Percentiles rank a stretch among this genome's conserved stretches.
Conservation (phyloP, 2,888 invertebrate species). For the Stenichneumon culpator region DNA sequence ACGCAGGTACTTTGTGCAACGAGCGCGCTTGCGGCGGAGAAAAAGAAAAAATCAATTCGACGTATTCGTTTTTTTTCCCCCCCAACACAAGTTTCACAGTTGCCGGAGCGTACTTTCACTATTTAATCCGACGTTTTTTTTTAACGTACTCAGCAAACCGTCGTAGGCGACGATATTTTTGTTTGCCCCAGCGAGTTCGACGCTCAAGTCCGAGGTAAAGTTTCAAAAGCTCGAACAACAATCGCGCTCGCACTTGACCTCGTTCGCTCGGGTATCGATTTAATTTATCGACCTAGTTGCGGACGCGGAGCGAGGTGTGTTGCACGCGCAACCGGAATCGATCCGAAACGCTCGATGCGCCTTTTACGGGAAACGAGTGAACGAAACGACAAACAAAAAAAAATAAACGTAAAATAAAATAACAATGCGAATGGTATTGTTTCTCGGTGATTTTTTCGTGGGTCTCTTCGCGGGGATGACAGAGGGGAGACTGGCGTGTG, state of each 20-base stretch:
- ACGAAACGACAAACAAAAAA: background rate
- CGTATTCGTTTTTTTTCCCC: background rate
- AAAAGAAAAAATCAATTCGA: background rate
- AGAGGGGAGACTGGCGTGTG: slow-evolving; percentile 39
- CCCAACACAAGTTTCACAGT: slow-evolving; percentile 6
- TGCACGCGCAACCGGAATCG: slow-evolving; percentile 5
- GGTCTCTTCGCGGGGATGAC: slow-evolving; percentile 8
- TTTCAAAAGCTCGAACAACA: slow-evolving; percentile 53
- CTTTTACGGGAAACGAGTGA: slow-evolving; percentile 1
- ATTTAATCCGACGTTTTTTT: background rate
- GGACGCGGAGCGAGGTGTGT: slow-evolving; percentile 2
- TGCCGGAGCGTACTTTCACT: slow-evolving; percentile 24
- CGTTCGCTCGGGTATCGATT: slow-evolving; percentile 54
- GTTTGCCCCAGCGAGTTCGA: background rate
- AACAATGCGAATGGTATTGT: background rate
- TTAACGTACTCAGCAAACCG: no score
- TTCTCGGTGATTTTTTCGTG: slow-evolving; percentile 23
- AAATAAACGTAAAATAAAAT: background rate
- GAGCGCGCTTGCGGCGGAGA: background rate
- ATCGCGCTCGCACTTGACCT: slow-evolving; percentile 57
- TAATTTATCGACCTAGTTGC: slow-evolving; percentile 64
- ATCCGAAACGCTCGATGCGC: background rate
- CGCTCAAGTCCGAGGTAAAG: background rate
- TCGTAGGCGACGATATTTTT: no score
- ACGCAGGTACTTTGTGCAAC: slow-evolving; percentile 4